Evolutionary conservation across 2,888 invertebrate species (phyloP).

Genomic region (Tortrix viridana): DNA sequence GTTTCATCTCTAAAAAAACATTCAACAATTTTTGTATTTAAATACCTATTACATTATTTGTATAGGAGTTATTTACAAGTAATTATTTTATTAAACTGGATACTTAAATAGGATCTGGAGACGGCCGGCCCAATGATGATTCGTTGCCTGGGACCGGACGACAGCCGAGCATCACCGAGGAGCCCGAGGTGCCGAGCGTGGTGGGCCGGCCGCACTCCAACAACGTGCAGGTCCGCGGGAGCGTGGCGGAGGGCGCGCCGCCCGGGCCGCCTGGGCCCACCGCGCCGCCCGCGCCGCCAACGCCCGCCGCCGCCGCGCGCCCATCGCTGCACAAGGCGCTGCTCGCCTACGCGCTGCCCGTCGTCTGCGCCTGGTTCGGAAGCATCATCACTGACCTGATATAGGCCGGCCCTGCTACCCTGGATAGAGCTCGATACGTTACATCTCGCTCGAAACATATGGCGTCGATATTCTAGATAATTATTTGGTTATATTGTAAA

Average conservation of each 20-base stretch:
- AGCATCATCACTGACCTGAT: conserved; percentile 92
- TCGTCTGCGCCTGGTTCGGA: conserved; percentile 94
- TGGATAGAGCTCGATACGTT: background rate
- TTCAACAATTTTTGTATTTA: too few relatives aligned
- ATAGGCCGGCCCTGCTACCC: conserved; percentile 65
- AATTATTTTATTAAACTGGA: background rate
- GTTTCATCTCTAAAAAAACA: too few relatives aligned
- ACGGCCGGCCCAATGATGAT: conserved; percentile 37
- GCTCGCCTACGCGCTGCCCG: conserved; percentile 90
- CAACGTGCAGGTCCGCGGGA: conserved; percentile 57
- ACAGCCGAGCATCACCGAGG: conserved; percentile 47
- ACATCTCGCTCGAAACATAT: background rate
- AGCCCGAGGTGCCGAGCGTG: conserved; percentile 59
- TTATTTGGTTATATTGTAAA: conserved; percentile 25
- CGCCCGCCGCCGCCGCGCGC: conserved; percentile 62
- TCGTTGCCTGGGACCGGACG: conserved; percentile 36
- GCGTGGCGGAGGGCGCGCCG: conserved; percentile 40
- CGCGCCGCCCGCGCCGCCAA: conserved; percentile 41
- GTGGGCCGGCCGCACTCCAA: conserved; percentile 56
- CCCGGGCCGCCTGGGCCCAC: conserved; percentile 21
- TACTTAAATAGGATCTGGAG: conserved; percentile 60
- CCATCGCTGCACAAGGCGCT: conserved; percentile 86
- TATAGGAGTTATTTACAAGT: background rate
- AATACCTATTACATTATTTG: too few relatives aligned
- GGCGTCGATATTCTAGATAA: conserved; percentile 21